Conservation (phyloP, 2,113 vertebrate genomes). For the Drymodes brunneopygia region DNA sequence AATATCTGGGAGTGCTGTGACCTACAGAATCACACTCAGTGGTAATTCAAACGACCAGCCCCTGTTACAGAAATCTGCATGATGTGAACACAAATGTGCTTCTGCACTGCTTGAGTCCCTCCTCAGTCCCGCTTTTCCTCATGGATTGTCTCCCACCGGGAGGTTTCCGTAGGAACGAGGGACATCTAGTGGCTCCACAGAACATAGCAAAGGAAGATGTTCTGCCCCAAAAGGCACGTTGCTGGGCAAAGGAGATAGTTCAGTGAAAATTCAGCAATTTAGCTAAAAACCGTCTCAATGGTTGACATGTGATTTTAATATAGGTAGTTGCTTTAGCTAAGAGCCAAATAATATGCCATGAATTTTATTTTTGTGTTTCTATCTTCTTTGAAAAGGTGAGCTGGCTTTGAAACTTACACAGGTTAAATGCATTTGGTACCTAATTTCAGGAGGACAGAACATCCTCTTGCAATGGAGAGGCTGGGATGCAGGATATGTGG, state of each 20-base stretch:
- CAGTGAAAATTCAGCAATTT: background rate
- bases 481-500: background rate
- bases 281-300: background rate
- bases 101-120: background rate
- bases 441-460: background rate
- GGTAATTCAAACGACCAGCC: background rate
- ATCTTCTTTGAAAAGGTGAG: background rate
- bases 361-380: background rate
- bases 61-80: background rate
- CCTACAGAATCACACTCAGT: background rate
- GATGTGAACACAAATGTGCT: background rate
- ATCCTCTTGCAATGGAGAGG: background rate
- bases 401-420: background rate
- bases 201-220: background rate
- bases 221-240: background rate
- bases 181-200: constrained; percentile 33
- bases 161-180: background rate
- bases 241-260: background rate
- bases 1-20: background rate
- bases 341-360: background rate
- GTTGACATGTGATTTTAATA: background rate
- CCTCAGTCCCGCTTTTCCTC: background rate
- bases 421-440: background rate
- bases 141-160: background rate
- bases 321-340: background rate